phyloP scores from a whole-genome alignment of 2,113 vertebrate genomes.

The Ancistrus triradiatus region DNA sequence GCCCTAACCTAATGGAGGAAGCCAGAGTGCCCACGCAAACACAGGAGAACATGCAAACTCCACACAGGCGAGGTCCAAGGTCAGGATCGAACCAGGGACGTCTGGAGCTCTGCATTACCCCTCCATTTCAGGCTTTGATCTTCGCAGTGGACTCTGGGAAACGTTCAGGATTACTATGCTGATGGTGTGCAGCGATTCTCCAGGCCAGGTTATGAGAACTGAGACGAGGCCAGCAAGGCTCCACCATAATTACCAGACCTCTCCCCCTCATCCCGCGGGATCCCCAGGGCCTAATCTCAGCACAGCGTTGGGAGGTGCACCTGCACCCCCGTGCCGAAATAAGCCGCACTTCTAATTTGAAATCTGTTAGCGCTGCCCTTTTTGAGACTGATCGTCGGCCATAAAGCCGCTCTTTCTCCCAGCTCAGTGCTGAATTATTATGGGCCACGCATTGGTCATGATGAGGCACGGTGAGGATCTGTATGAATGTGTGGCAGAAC shows the following conservation, averaged over 20 bases:
- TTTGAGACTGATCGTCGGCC: conserved; percentile 67
- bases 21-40: too few relatives aligned
- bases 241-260: conserved; percentile 60
- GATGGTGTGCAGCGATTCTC: conserved; percentile 1
- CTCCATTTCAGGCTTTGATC: background rate
- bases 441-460: conserved; percentile 59
- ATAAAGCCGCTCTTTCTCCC: conserved; percentile 55
- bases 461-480: conserved; percentile 36
- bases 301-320: conserved; percentile 51
- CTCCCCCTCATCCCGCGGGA: conserved; percentile 23
- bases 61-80: too few relatives aligned
- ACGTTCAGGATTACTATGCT: background rate
- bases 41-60: too few relatives aligned
- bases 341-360: conserved; percentile 68
- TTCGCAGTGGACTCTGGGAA: background rate
- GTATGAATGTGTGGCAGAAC: conserved; percentile 35
- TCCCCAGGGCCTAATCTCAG: conserved; percentile 66
- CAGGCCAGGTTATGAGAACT: conserved; percentile 9
- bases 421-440: conserved; percentile 67
- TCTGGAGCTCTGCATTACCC: too few relatives aligned
- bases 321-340: conserved; percentile 69
- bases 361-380: conserved; percentile 71
- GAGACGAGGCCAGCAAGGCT: conserved; percentile 42
- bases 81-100: too few relatives aligned
- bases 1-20: too few relatives aligned